A percentile compares a stretch with the other conserved stretches of the same genome.
Evolutionary conservation across 35 echinoderm and acorn worm genomes (phyloP).

Genomic region (Lytechinus pictus): DNA sequence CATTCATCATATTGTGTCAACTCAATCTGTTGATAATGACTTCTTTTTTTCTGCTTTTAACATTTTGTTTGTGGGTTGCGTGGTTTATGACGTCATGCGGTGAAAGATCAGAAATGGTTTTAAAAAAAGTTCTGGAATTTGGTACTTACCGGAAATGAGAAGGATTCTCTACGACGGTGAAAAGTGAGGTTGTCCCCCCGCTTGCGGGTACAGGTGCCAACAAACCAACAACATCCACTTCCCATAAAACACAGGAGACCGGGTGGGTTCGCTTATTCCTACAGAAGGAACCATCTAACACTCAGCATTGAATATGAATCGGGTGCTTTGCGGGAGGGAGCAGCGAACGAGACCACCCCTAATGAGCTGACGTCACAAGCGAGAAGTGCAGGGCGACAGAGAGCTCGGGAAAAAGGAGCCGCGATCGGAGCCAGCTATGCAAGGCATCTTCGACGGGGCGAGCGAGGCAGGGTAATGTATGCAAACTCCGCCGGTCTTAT

Average conservation of each 20-base stretch:
- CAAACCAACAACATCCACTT: neutral
- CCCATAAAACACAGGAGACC: neutral
- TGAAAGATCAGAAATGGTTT: neutral
- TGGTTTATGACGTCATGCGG: neutral
- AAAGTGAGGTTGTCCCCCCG: slow-evolving; percentile 44
- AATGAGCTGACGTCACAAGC: slow-evolving; percentile 9
- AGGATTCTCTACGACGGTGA: neutral
- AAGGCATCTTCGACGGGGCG: slow-evolving; percentile 43
- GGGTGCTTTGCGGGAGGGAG: neutral
- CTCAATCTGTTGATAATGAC: neutral
- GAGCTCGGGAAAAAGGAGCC: slow-evolving; percentile 1
- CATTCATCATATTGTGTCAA: neutral
- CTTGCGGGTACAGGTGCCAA: slow-evolving; percentile 14
- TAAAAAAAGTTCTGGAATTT: neutral
- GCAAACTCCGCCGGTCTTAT: slow-evolving; percentile 46
- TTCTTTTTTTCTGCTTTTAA: neutral
- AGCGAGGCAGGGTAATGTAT: slow-evolving; percentile 48
- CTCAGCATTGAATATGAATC: neutral
- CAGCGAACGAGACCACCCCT: slow-evolving; percentile 42
- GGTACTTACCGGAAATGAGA: slow-evolving; percentile 32
- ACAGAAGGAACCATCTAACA: neutral
- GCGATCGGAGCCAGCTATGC: slow-evolving; percentile 47
- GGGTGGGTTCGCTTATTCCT: neutral
- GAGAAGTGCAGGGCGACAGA: neutral
- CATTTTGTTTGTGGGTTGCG: neutral